Evolutionary conservation across 2,113 vertebrate genomes (phyloP).

Genomic region (Megaceryle maxima): DNA sequence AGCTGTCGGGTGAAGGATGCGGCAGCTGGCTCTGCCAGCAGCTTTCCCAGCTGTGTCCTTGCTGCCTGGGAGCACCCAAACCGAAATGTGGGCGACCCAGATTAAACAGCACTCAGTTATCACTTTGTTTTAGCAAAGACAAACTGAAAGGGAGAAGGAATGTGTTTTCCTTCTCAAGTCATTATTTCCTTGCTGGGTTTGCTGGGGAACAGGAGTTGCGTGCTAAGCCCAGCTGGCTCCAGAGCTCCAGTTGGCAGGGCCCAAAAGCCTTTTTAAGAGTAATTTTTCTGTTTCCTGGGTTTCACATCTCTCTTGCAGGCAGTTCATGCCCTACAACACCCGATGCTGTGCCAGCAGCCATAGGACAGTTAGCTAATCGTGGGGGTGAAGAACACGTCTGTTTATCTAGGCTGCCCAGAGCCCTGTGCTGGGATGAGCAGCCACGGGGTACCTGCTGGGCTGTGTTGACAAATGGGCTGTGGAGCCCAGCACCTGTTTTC

Average conservation of each 20-base stretch:
- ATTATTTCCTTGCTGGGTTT: rapidly evolving
- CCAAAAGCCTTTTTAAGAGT: not conserved
- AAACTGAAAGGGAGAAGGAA: not conserved
- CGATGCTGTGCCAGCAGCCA: rapidly evolving
- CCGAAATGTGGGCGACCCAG: not conserved
- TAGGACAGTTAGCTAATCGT: not conserved
- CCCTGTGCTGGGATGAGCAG: rapidly evolving
- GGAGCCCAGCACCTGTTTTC: rapidly evolving
- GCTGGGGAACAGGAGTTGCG: not conserved
- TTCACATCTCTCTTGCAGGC: not conserved
- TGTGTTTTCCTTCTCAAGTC: not conserved
- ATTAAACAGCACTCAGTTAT: rapidly evolving
- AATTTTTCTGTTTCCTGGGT: not conserved
- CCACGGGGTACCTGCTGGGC: rapidly evolving
- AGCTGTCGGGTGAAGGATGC: rapidly evolving
- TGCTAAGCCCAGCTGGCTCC: not conserved
- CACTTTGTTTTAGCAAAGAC: not conserved
- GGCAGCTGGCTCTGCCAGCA: rapidly evolving
- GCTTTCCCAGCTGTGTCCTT: not conserved
- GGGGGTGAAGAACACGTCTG: not conserved
- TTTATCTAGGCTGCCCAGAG: not conserved
- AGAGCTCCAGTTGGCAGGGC: not conserved
- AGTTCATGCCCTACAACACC: not conserved
- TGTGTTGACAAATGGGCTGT: rapidly evolving
- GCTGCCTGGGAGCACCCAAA: not conserved